A percentile compares a stretch with the other conserved stretches of the same genome.
phyloP scores from a whole-genome alignment of 1,140 invertebrate species.

The Pararge aegeria region DNA sequence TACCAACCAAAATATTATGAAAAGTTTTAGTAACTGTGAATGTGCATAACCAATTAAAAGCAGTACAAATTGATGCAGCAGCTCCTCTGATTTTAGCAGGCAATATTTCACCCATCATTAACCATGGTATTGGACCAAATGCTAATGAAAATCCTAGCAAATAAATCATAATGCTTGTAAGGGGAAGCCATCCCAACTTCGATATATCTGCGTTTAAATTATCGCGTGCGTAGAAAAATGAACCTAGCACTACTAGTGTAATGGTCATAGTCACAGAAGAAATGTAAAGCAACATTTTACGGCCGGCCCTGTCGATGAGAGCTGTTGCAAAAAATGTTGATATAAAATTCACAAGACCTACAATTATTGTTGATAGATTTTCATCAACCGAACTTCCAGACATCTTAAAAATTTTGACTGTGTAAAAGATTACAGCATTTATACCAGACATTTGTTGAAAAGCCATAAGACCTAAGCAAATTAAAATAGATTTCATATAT shows the following conservation, averaged over 20 bases:
- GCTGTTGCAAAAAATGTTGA: constrained; percentile 92
- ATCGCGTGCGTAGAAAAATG: constrained; percentile 87
- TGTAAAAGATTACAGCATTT: constrained; percentile 97
- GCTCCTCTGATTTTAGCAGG: constrained; percentile 90
- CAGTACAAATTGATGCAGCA: constrained; percentile 91
- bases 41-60: constrained; percentile 94
- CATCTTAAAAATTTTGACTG: constrained; percentile 91
- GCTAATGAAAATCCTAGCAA: constrained; percentile 94
- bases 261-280: constrained; percentile 89
- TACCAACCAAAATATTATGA: constrained; percentile 82
- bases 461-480: constrained; percentile 93
- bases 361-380: constrained; percentile 89
- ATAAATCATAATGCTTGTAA: constrained; percentile 91
- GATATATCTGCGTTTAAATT: constrained; percentile 79
- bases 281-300: constrained; percentile 91
- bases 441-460: constrained; percentile 97
- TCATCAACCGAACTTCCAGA: constrained; percentile 88
- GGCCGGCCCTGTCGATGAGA: constrained; percentile 90
- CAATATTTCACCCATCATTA: constrained; percentile 96
- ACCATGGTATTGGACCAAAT: constrained; percentile 95
- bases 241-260: constrained; percentile 85
- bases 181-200: constrained; percentile 87
- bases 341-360: constrained; percentile 94
- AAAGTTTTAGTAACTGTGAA: constrained; percentile 96
- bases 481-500: constrained; percentile 87